Evolutionary conservation across 2,888 invertebrate genomes (phyloP).

Genomic region (Amphipyra berbera): DNA sequence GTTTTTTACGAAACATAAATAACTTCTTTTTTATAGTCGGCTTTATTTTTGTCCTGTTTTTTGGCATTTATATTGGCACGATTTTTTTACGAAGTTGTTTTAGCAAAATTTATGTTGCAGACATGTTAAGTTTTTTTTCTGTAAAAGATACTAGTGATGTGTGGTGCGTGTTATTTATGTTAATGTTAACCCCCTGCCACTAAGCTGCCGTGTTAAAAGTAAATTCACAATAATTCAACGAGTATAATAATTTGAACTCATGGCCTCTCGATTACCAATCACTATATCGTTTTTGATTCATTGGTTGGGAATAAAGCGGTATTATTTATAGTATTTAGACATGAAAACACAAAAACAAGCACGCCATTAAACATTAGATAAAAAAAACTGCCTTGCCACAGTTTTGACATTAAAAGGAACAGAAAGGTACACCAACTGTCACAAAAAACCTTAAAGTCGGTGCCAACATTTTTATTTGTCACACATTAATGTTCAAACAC

Average conservation of each 20-base stretch:
- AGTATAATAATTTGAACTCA: constrained; percentile 19
- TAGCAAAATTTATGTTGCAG: constrained; percentile 41
- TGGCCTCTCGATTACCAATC: constrained; percentile 10
- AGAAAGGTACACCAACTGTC: constrained; percentile 23
- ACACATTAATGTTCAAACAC: constrained; percentile 56
- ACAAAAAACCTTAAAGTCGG: constrained; percentile 37
- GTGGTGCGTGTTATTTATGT: constrained; percentile 21
- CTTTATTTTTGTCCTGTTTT: constrained; percentile 26
- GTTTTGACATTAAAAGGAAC: constrained; percentile 29
- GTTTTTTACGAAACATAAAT: constrained; percentile 55
- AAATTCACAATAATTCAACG: constrained; percentile 20
- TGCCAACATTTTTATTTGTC: constrained; percentile 59
- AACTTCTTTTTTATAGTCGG: constrained; percentile 46
- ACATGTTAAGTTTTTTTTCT: constrained; percentile 20
- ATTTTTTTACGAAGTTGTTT: constrained; percentile 37
- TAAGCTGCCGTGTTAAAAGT: constrained; percentile 7
- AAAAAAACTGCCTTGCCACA: background rate
- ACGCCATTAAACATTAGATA: too few relatives aligned
- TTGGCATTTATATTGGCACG: constrained; percentile 50
- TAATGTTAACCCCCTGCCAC: constrained; percentile 11
- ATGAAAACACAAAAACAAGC: too few relatives aligned
- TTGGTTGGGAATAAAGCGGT: too few relatives aligned
- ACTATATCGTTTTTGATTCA: too few relatives aligned
- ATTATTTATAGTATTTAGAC: too few relatives aligned
- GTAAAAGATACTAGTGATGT: constrained; percentile 17